phyloP scores from a whole-genome alignment of 2,113 vertebrate genomes.

The Oncorhynchus nerka region DNA sequence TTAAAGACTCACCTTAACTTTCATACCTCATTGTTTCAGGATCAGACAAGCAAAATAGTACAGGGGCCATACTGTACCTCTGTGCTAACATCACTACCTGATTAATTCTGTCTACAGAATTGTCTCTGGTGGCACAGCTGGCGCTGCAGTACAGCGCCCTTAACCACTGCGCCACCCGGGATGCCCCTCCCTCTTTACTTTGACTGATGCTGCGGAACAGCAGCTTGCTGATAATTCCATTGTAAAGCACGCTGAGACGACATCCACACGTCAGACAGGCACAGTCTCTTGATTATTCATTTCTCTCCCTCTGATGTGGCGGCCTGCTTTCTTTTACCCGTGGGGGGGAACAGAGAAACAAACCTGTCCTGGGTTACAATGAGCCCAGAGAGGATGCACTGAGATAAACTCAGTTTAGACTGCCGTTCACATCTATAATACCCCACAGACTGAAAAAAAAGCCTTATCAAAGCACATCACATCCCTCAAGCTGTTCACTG shows the following conservation, averaged over 20 bases:
- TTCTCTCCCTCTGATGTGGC: constrained; percentile 32
- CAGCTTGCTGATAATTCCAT: constrained; percentile 22
- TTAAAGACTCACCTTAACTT: too few species aligned
- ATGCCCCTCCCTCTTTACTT: not conserved
- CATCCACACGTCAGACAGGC: constrained; percentile 32
- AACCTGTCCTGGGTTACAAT: constrained; percentile 34
- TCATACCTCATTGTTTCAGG: too few species aligned
- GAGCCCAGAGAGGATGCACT: constrained; percentile 20
- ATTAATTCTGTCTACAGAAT: too few species aligned
- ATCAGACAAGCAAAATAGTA: too few species aligned
- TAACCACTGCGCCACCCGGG: too few species aligned
- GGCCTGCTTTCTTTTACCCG: constrained; percentile 15
- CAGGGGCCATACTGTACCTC: too few species aligned
- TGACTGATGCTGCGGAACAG: not conserved
- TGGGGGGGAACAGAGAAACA: not conserved
- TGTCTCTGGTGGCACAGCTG: too few species aligned
- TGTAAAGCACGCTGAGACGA: constrained; percentile 27
- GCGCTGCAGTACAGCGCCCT: too few species aligned
- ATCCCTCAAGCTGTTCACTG: not conserved
- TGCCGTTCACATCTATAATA: not conserved
- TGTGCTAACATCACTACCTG: too few species aligned
- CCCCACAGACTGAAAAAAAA: not conserved
- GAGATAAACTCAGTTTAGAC: not conserved
- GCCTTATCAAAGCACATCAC: constrained; percentile 5
- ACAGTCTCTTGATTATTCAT: constrained; percentile 31